Conservation (phyloP, 2,888 invertebrate genomes). For the Arenicola marina region DNA sequence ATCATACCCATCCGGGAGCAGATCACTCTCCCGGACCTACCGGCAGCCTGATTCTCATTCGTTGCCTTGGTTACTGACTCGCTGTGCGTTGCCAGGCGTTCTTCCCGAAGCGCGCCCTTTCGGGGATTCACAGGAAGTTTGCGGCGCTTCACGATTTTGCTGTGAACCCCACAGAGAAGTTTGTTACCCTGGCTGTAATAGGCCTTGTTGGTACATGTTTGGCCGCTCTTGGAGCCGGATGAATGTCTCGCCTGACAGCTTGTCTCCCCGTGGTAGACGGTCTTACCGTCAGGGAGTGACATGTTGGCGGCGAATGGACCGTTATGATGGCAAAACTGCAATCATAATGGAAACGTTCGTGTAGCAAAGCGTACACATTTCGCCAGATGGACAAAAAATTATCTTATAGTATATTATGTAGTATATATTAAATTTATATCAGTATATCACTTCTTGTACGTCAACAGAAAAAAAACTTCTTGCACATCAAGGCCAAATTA, state of each 20-base stretch:
- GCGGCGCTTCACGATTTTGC: neutral
- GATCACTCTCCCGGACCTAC: neutral
- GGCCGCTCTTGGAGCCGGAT: neutral
- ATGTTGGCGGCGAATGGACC: too few species aligned
- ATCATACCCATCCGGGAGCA: slow-evolving; percentile 1
- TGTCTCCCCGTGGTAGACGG: neutral
- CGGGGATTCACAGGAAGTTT: neutral
- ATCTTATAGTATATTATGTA: too few species aligned
- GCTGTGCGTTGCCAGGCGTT: neutral
- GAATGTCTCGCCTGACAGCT: neutral
- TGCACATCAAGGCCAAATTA: too few species aligned
- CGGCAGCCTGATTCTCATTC: neutral
- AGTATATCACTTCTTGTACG: too few species aligned
- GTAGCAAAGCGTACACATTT: too few species aligned
- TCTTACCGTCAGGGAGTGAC: neutral
- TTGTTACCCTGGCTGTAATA: neutral
- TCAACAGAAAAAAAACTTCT: too few species aligned
- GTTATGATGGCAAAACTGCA: too few species aligned
- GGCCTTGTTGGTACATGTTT: slow-evolving; percentile 1
- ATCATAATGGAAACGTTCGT: too few species aligned
- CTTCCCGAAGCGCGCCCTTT: neutral
- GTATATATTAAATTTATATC: too few species aligned
- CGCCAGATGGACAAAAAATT: too few species aligned
- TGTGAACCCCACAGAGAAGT: slow-evolving; percentile 1
- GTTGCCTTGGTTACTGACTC: neutral